These are phyloP conservation scores for Cynaeus angustus DNA, from an alignment of 2,888 invertebrate genomes.

Conservation along the genomic window DNA sequence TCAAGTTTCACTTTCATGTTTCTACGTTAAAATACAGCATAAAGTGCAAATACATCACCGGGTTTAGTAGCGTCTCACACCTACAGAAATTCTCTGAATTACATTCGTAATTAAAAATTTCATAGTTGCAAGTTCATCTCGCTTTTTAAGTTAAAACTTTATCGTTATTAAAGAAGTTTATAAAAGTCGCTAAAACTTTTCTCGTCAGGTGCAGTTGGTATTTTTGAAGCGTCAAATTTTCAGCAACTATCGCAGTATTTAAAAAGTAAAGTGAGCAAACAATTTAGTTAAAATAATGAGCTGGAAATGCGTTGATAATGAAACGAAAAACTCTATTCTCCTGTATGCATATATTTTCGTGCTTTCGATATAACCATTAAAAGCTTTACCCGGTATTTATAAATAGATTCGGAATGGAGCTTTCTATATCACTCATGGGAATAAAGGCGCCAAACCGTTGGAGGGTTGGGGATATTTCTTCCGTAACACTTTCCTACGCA, in stretches of 20 bases:
- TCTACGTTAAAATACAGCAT: neutral
- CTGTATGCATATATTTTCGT: slow-evolving; percentile 21
- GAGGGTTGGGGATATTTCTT: slow-evolving; percentile 6
- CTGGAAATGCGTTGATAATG: neutral
- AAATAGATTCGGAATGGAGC: slow-evolving; percentile 35
- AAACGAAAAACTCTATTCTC: neutral
- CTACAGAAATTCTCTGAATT: neutral
- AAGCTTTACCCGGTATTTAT: slow-evolving; percentile 39
- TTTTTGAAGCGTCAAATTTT: neutral
- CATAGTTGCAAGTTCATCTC: slow-evolving; percentile 2
- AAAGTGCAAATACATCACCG: no score
- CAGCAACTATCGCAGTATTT: neutral
- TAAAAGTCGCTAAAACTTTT: neutral
- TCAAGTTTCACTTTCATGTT: neutral
- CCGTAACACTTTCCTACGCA: slow-evolving; percentile 34
- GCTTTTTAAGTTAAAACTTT: slow-evolving; percentile 3
- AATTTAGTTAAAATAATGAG: no score
- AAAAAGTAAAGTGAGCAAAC: no score
- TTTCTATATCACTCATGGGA: slow-evolving; percentile 39
- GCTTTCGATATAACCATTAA: slow-evolving; percentile 29
- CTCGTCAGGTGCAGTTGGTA: neutral
- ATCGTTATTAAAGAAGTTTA: slow-evolving; percentile 13
- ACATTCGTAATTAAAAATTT: neutral
- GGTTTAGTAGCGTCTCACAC: no score
- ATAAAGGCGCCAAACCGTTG: slow-evolving; percentile 28